Base-by-base conservation (phyloP, 2,113 vertebrate genomes). In the Taurulus bubalis region DNA sequence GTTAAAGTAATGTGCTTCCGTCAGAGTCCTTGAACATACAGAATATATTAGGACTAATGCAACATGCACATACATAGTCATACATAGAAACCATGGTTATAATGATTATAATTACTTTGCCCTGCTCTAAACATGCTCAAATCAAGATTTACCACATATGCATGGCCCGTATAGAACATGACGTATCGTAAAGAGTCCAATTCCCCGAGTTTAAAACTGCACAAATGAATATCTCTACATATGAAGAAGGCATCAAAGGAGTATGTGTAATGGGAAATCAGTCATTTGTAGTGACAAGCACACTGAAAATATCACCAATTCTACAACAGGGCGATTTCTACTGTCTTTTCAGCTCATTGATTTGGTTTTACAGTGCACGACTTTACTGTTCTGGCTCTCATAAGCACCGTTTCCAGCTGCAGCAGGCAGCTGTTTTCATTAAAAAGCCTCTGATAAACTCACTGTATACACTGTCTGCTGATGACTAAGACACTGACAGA, bases 51-150 rank as follows among this genome's bases (percentile, higher is more conserved):
- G 12, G 22, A 55, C 22, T 9, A 14, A 16, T 63, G 60, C 53
- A 67, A 38, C 1, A 67, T 6, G 84, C 34, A 56, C 45, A 56
- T 34, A 32, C 38, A 53, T 22, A 34, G 20, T 24, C 22, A 32
- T 58, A 42, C 9, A 32, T 58, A 42, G 26, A 74, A 42, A 67
- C 30, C 56, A 60, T 42, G 70, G 59, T 59, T 84, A 15, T 69
- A 60, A 68, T 59, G 71, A 42, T 8, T 55, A 73, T 15, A 5
- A 24, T 62, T 71, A 74, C 49, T 64, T 42, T 59, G n/a, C 20
- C 8, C 5, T 26, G 42, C 38, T 53, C 36, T 2, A 38, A 20
- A 78, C 16, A 51, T 34, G 9, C 36, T 68, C 14, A 51, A 74
- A 59, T 62, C 9, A 70, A 47, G 30, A 40, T 32, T 26, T 20